A percentile compares a stretch with the other conserved stretches of the same genome.
These are phyloP conservation scores for Dastarcus helophoroides DNA, from an alignment of 2,888 invertebrate species.

Conservation along the genomic window DNA sequence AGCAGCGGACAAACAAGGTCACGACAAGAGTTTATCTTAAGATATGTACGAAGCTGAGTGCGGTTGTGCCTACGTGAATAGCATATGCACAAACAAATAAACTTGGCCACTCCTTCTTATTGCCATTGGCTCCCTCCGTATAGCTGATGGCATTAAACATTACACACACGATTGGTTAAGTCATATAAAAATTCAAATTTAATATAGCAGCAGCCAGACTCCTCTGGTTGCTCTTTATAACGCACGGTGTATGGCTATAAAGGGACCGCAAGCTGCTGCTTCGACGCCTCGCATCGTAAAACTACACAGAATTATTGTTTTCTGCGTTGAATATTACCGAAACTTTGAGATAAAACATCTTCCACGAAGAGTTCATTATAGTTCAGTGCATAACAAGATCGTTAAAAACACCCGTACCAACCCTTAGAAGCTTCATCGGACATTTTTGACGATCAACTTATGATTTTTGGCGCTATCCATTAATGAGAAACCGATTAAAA, in stretches of 20 bases:
- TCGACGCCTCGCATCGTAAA: no score
- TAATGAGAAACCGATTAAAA: no score
- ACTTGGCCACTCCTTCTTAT: conserved; percentile 31
- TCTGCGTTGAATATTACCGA: not conserved
- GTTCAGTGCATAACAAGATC: no score
- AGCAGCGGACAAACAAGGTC: conserved; percentile 23
- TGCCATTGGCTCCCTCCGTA: conserved; percentile 27
- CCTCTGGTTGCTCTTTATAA: conserved; percentile 4
- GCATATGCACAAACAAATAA: conserved; percentile 35
- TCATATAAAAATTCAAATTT: conserved; percentile 39
- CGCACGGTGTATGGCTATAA: no score
- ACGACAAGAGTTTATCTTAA: conserved; percentile 21
- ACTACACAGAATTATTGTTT: not conserved
- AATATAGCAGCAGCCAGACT: conserved; percentile 24
- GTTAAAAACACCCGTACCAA: no score
- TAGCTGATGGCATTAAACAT: conserved; percentile 33
- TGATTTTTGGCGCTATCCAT: no score
- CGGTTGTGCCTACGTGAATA: conserved; percentile 29
- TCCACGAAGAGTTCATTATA: no score
- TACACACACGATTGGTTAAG: conserved; percentile 37
- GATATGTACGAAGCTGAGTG: conserved; percentile 29
- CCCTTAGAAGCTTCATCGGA: no score
- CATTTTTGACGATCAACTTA: no score
- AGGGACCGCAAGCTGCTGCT: no score
- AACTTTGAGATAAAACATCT: no score